These are phyloP conservation scores for Gastracanthus pulcherrimus DNA, from an alignment of 2,888 invertebrate species.

Conservation along the genomic window DNA sequence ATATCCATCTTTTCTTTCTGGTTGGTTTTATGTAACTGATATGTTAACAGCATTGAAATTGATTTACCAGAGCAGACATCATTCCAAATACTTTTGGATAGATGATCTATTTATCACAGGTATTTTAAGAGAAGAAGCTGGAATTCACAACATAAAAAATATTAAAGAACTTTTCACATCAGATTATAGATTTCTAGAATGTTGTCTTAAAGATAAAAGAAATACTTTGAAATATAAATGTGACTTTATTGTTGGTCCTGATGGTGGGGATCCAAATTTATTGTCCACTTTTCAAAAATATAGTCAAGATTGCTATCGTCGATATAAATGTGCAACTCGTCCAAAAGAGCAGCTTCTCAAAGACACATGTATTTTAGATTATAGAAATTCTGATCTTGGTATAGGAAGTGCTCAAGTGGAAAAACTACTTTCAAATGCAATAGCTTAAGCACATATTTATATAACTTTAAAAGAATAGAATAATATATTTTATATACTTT, in stretches of 20 bases:
- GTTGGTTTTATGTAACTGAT: conserved; percentile 91
- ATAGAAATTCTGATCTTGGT: conserved; percentile 31
- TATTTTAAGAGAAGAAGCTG: conserved; percentile 82
- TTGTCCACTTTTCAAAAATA: conserved; percentile 38
- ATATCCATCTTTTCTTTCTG: conserved; percentile 89
- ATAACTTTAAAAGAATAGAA: neutral
- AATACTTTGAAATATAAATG: conserved; percentile 76
- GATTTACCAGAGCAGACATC: conserved; percentile 78
- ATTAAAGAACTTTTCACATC: conserved; percentile 83
- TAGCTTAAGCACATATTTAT: conserved; percentile 17
- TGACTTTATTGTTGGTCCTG: conserved; percentile 86
- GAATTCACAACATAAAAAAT: conserved; percentile 79
- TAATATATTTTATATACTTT: conserved; percentile 22
- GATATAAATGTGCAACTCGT: conserved; percentile 29
- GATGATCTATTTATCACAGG: conserved; percentile 94
- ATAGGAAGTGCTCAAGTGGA: conserved; percentile 43
- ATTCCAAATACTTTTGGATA: conserved; percentile 90
- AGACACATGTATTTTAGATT: conserved; percentile 50
- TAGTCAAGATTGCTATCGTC: conserved; percentile 40
- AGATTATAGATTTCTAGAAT: conserved; percentile 85
- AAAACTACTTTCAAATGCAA: conserved; percentile 15
- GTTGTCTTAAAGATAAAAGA: conserved; percentile 80
- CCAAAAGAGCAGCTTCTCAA: conserved; percentile 44
- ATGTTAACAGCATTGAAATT: conserved; percentile 82
- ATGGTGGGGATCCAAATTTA: conserved; percentile 79